Percentiles rank a stretch among this genome's conserved stretches.
These are phyloP conservation scores for Neotragus pygmaeus DNA, from an alignment of 2,113 vertebrate genomes.

Conservation along the genomic window DNA sequence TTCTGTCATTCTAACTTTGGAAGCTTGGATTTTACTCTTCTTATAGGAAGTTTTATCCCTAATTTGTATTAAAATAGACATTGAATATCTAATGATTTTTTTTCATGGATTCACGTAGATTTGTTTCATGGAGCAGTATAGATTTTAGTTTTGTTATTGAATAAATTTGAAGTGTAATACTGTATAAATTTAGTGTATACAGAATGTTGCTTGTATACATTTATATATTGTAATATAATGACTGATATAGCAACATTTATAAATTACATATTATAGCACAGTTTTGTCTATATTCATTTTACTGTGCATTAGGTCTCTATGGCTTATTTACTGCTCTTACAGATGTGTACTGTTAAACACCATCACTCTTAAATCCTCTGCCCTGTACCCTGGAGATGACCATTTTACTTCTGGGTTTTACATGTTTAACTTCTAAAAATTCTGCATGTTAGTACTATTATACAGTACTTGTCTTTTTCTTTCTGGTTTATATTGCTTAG, in stretches of 20 bases:
- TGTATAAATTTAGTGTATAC: not conserved
- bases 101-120: not conserved
- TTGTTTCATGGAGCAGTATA: not conserved
- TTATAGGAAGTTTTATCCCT: not conserved
- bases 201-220: not conserved
- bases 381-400: not conserved
- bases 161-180: not conserved
- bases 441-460: not conserved
- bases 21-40: not conserved
- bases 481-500: not conserved
- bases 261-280: not conserved
- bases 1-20: constrained; percentile 19
- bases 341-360: not conserved
- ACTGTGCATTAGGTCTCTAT: not conserved
- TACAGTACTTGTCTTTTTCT: not conserved
- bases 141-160: not conserved
- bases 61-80: not conserved
- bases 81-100: not conserved
- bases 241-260: not conserved
- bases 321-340: not conserved
- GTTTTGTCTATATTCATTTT: not conserved
- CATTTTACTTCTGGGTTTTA: not conserved
- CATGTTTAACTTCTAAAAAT: not conserved
- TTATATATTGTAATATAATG: not conserved
- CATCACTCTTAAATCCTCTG: not conserved